Conservation (phyloP, 2,888 invertebrate species). For the Acholoe squamosa region DNA sequence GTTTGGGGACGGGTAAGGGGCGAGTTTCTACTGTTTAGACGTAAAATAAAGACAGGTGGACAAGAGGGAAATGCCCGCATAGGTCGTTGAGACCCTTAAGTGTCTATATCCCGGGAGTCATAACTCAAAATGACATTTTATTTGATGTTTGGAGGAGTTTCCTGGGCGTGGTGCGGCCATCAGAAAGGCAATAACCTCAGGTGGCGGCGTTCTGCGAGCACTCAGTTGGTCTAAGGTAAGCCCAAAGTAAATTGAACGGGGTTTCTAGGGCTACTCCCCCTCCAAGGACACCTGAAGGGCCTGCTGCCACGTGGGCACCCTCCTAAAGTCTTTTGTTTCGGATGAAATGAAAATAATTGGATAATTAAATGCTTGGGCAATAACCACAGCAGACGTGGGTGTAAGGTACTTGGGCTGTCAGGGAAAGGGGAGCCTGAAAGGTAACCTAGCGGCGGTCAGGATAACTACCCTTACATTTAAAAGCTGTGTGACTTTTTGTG, state of each 20-base stretch:
- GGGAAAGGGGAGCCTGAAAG: not conserved
- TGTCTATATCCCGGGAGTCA: conserved; percentile 36
- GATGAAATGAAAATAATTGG: conserved; percentile 53
- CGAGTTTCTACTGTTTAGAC: conserved; percentile 16
- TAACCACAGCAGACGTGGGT: not conserved
- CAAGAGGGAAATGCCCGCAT: conserved; percentile 48
- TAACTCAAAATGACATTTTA: conserved; percentile 49
- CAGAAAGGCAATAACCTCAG: conserved; percentile 46
- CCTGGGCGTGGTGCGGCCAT: conserved; percentile 11
- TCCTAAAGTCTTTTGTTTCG: conserved; percentile 55
- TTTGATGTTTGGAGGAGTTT: conserved; percentile 18
- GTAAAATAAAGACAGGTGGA: conserved; percentile 52
- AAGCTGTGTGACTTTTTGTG: conserved; percentile 7
- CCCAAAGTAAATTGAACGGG: not conserved
- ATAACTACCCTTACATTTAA: not conserved
- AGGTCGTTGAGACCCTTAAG: not conserved
- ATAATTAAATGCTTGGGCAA: conserved; percentile 17
- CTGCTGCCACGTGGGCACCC: not conserved
- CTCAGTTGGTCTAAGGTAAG: not conserved
- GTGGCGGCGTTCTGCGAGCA: not conserved
- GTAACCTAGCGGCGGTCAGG: not conserved
- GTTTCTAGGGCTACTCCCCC: not conserved
- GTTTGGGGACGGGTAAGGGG: not conserved
- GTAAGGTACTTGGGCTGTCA: not conserved
- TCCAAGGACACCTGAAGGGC: not conserved